Evolutionary conservation across 2,888 invertebrate genomes (phyloP), one percentile per base, ranked within the genome.

Genomic region (Oeneis ivallda): DNA sequence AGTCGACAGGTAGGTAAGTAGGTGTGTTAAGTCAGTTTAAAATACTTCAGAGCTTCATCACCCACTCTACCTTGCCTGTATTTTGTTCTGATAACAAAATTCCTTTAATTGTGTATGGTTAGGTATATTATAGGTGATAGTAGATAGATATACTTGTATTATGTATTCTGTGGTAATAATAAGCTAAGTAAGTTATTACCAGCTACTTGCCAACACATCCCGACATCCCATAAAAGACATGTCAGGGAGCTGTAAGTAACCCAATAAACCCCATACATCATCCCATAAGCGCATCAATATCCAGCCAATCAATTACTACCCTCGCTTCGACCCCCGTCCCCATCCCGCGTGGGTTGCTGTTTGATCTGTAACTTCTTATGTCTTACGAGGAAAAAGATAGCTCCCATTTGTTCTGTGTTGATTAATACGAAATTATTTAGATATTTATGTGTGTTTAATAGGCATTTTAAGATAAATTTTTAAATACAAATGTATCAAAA

Each of bases 251-350:
- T 13, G 60, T 49, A 34, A 58, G 58, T 58, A 62, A 58, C 56
- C 50, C 52, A 63, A 62, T 62, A 70, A 66, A 53, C 49, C 60
- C 56, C 53, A 66, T 66, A 56, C 13, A 66, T 66, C 66, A 61
- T 62, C 65, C 39, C 60, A 56, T 70, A 70, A 74, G 70, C 73
- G 73, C 77, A 83, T 84, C 83, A 79, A 82, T 82, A 82, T 81
- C 75, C 67, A 58, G 75, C 75, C 80, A 83, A 85, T 84, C 83
- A 84, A 84, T 84, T 84, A 82, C 72, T 54, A 53, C 63, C 71
- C 47, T 47, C 52, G 37, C 7, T 9, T 58, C 61, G 58, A 53
- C 68, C 70, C 65, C 60, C 17, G 11, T 62, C 62, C 49, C 63
- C 70, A 63, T 67, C 68, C 59, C 71, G 69, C 69, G 64, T 66